Percentiles rank a stretch among this genome's conserved stretches.
Evolutionary conservation across 2,797 vertebrate species (phyloP).

Genomic region (Microctenopoma stevenorrisi): DNA sequence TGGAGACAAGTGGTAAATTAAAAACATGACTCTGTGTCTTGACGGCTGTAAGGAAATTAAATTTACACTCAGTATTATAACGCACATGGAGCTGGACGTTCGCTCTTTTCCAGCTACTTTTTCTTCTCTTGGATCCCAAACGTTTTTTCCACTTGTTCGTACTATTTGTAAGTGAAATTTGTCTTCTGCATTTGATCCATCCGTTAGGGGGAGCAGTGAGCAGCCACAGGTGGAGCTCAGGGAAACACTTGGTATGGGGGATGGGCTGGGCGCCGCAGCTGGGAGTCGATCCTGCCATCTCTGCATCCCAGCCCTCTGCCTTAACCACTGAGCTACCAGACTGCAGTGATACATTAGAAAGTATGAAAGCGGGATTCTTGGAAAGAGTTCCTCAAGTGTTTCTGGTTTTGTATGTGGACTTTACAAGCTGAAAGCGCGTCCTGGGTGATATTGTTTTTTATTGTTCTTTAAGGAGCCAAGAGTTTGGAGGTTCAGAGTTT

Average conservation of each 20-base stretch:
- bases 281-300: too few species aligned
- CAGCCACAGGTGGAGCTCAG: too few species aligned
- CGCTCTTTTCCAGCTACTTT: not conserved
- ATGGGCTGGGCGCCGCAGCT: too few species aligned
- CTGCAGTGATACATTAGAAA: not conserved
- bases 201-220: too few species aligned
- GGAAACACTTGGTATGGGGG: too few species aligned
- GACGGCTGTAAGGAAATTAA: conserved; percentile 18
- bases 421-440: not conserved
- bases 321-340: too few species aligned
- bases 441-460: not conserved
- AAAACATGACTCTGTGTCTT: conserved; percentile 15
- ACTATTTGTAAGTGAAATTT: too few species aligned
- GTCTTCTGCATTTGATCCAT: too few species aligned
- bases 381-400: not conserved
- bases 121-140: not conserved
- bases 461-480: too few species aligned
- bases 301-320: too few species aligned
- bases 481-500: too few species aligned
- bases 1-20: conserved; percentile 22
- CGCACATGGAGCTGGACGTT: conserved; percentile 8
- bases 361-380: not conserved
- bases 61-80: conserved; percentile 32
- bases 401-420: not conserved
- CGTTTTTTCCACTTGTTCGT: too few species aligned